Evolutionary conservation across 2,888 invertebrate species (phyloP), one percentile per base, ranked within the genome.

Genomic region (Agrilus cyanescens): DNA sequence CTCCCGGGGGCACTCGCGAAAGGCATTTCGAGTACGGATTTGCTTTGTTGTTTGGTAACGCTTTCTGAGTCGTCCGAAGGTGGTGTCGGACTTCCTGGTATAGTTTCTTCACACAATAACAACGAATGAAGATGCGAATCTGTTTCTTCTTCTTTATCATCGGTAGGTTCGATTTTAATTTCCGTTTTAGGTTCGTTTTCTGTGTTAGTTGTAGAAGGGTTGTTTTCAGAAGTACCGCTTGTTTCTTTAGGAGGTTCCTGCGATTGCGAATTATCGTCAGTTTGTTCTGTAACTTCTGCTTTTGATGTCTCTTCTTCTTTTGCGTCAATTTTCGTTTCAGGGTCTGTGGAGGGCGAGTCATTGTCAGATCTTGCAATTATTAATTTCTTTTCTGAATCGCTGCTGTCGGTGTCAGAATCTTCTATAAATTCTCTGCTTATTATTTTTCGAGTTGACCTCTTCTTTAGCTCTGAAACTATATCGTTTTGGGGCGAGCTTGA

Each of bases 51-150:
- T 51, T 75, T 73, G 3, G 52, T 50, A 12, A 49, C 51, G 8
- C 47, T 53, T 12, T 51, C 47, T 7, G 35, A 44, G 2, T 52
- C 44, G 12, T 50, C 47, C 46, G 63, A 72, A 29, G 62, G 62
- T 0, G 86, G 84, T 36, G 85, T 84, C 4, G 90, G 90, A 60
- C 88, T 89, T 15, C 89, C 85, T 1, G 90, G 91, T 59, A 91
- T 89, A 18, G 87, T 89, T 67, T 91, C 91, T 61, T 88, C 87
- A 63, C 91, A 91, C 10, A 89, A 67, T 51, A 91, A 62, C 47
- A 88, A 68, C 41, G 85, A 85, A 51, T 81, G 78, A 20, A 65
- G 51, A 52, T 77, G 75, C 50, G 81, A 78, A 62, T 85, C 85
- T 32, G 70, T 68, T 46, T 71, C 72, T 40, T 73, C 71, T 32